Evolutionary conservation across 2,113 vertebrate genomes (phyloP).

Genomic region (Lepisosteus osseus): DNA sequence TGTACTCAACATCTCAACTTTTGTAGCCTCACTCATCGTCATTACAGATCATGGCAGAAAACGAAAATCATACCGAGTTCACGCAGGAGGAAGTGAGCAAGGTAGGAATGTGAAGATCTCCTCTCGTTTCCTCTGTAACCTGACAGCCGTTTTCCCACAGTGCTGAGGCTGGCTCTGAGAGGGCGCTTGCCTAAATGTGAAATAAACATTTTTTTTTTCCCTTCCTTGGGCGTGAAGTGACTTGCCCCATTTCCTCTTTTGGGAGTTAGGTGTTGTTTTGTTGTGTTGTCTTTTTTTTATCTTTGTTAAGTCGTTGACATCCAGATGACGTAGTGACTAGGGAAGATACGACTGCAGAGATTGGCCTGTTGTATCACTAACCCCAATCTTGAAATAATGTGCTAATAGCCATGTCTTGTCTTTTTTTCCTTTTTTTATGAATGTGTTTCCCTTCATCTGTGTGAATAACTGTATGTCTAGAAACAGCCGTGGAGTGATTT

Average conservation of each 20-base stretch:
- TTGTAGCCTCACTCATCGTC: constrained; percentile 39
- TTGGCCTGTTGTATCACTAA: constrained; percentile 53
- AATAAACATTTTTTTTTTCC: neutral
- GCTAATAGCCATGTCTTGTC: constrained; percentile 83
- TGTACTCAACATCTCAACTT: neutral
- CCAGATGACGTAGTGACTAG: neutral
- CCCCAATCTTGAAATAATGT: constrained; percentile 68
- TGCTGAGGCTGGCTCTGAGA: too few species aligned
- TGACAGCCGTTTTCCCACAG: neutral
- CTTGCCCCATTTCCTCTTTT: neutral
- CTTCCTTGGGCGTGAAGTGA: neutral
- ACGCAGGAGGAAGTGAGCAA: constrained; percentile 50
- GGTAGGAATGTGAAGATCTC: constrained; percentile 29
- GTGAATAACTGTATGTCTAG: constrained; percentile 83
- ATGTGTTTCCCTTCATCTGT: constrained; percentile 68
- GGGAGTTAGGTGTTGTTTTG: too few species aligned
- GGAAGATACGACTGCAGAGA: neutral
- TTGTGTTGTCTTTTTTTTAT: too few species aligned
- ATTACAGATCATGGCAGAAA: constrained; percentile 46
- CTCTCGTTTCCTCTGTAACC: neutral
- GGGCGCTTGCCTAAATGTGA: neutral
- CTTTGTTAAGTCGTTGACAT: neutral
- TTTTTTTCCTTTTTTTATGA: constrained; percentile 42
- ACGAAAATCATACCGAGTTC: constrained; percentile 36
- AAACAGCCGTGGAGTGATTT: constrained; percentile 98